These are phyloP conservation scores for Cassiopea andromeda DNA, from an alignment of 30 jellyfish, hydroid and myxozoan genomes.

Conservation along the genomic window DNA sequence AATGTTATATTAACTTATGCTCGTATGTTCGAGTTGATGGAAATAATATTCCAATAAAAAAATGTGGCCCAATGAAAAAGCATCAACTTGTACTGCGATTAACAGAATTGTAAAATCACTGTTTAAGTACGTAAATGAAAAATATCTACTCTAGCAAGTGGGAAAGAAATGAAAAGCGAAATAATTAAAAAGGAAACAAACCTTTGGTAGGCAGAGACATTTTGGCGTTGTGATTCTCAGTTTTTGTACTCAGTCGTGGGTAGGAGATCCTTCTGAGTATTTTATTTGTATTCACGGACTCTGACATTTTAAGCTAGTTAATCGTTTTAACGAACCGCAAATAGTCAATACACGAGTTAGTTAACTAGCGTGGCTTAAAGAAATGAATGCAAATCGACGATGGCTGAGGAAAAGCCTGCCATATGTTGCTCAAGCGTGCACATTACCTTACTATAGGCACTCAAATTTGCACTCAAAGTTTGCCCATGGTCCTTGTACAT, in stretches of 20 bases:
- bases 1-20: too few relatives aligned
- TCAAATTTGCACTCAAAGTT: slow-evolving; percentile 32
- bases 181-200: slow-evolving; percentile 5
- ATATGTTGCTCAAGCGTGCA: slow-evolving; percentile 55
- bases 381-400: slow-evolving; percentile 27
- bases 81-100: too few relatives aligned
- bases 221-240: slow-evolving; percentile 24
- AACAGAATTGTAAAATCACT: too few relatives aligned
- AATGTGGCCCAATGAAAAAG: too few relatives aligned
- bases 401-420: slow-evolving; percentile 53
- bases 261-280: slow-evolving; percentile 47
- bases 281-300: slow-evolving; percentile 26
- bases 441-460: not conserved
- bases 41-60: too few relatives aligned
- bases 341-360: slow-evolving; percentile 38
- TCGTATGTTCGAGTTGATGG: too few relatives aligned
- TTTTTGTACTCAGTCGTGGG: slow-evolving; percentile 50
- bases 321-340: slow-evolving; percentile 55
- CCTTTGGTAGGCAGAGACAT: slow-evolving; percentile 60
- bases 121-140: too few relatives aligned
- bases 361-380: slow-evolving; percentile 54
- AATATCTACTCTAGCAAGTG: too few relatives aligned
- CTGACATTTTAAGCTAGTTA: slow-evolving; percentile 67
- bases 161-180: not conserved
- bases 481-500: not conserved